A percentile compares a stretch with the other conserved stretches of the same genome.
Evolutionary conservation across 2,113 vertebrate species (phyloP).

Genomic region (Oreochromis tanganicae): DNA sequence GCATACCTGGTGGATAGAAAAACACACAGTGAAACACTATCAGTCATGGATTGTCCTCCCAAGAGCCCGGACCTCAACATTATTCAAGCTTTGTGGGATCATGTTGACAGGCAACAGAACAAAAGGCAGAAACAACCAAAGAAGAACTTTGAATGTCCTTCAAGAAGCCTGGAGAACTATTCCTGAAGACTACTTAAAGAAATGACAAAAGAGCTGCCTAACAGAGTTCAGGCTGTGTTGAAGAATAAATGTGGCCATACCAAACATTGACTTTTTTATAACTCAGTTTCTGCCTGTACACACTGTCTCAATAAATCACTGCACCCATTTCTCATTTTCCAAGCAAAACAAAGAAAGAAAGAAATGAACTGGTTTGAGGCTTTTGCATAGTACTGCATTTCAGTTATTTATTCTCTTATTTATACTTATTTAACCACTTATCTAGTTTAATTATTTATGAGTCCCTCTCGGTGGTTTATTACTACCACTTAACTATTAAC

Average conservation of each 20-base stretch:
- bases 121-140: not conserved
- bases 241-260: not conserved
- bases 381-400: not conserved
- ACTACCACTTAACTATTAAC: not conserved
- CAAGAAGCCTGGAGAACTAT: not conserved
- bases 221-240: not conserved
- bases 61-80: not conserved
- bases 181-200: not conserved
- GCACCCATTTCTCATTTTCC: not conserved
- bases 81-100: not conserved
- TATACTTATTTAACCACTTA: not conserved
- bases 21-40: not conserved
- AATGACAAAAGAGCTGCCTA: not conserved
- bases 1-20: not conserved
- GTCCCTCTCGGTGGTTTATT: not conserved
- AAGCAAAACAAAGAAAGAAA: not conserved
- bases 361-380: not conserved
- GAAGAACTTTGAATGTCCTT: not conserved
- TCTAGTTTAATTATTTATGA: not conserved
- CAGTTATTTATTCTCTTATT: not conserved
- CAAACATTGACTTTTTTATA: not conserved
- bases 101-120: not conserved
- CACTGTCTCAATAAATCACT: not conserved
- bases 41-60: not conserved
- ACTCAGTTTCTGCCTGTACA: not conserved